phyloP scores from a whole-genome alignment of 2,113 vertebrate genomes.

The Hipposideros armiger region DNA sequence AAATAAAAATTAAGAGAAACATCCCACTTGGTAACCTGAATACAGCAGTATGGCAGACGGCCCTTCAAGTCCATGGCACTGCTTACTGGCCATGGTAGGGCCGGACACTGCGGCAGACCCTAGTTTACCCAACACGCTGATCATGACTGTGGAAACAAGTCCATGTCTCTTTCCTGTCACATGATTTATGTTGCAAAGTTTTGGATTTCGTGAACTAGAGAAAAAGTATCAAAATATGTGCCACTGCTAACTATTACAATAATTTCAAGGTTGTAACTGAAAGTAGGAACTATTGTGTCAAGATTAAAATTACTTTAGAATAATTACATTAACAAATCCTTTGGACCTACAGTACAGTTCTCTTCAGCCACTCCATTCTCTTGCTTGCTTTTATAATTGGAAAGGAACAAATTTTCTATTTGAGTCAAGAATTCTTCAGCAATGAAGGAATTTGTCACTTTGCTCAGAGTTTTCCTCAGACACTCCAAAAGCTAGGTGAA shows the following conservation, averaged over 20 bases:
- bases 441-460: conserved; percentile 90
- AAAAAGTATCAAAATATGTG: not conserved
- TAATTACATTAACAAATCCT: conserved; percentile 58
- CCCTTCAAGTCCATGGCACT: not conserved
- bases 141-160: not conserved
- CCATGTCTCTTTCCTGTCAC: not conserved
- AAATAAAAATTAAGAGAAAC: not conserved
- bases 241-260: conserved; percentile 31
- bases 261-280: conserved; percentile 25
- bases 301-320: conserved; percentile 47
- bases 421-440: conserved; percentile 93
- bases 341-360: not conserved
- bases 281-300: not conserved
- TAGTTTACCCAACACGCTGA: not conserved
- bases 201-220: not conserved
- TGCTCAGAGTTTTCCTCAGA: conserved; percentile 93
- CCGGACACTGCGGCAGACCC: not conserved
- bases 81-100: accelerated
- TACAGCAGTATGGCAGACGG: not conserved
- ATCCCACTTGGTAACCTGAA: not conserved
- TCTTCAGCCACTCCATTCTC: conserved; percentile 80
- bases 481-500: conserved; percentile 93
- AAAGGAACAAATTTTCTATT: conserved; percentile 93
- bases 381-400: conserved; percentile 89
- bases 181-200: not conserved